Conservation (phyloP, 2,113 vertebrate species). For the Lycaon pictus region DNA sequence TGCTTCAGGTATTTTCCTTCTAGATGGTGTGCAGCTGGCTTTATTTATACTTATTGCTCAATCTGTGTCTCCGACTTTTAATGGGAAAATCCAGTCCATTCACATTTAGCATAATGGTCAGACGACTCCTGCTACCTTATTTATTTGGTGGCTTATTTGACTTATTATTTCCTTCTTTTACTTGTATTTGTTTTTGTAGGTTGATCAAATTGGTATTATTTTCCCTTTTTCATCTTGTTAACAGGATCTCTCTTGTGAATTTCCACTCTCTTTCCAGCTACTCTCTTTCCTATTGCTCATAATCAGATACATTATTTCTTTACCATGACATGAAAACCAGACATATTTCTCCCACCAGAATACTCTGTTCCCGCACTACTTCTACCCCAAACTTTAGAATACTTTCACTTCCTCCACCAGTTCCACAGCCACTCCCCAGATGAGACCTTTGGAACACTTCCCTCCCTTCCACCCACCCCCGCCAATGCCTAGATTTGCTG, state of each 20-base stretch:
- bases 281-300: neutral
- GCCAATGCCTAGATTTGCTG: conserved; percentile 28
- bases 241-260: neutral
- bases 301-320: conserved; percentile 43
- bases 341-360: conserved; percentile 18
- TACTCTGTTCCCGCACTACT: neutral
- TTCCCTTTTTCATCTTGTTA: neutral
- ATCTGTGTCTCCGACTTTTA: neutral
- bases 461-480: conserved; percentile 30
- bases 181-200: conserved; percentile 11
- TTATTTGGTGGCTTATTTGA: neutral
- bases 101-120: conserved; percentile 23
- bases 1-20: conserved; percentile 16
- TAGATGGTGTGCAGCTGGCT: conserved; percentile 29
- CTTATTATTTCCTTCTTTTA: conserved; percentile 11
- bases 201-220: neutral
- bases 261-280: neutral
- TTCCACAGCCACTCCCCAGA: neutral
- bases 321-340: conserved; percentile 33
- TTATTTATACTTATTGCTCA: conserved; percentile 49
- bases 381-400: neutral
- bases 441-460: conserved; percentile 27
- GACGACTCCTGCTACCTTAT: neutral
- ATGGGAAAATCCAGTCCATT: conserved; percentile 39
- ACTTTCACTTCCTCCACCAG: neutral